Conservation (phyloP, 2,797 vertebrate genomes). For the Parotocinclus haroldoi region DNA sequence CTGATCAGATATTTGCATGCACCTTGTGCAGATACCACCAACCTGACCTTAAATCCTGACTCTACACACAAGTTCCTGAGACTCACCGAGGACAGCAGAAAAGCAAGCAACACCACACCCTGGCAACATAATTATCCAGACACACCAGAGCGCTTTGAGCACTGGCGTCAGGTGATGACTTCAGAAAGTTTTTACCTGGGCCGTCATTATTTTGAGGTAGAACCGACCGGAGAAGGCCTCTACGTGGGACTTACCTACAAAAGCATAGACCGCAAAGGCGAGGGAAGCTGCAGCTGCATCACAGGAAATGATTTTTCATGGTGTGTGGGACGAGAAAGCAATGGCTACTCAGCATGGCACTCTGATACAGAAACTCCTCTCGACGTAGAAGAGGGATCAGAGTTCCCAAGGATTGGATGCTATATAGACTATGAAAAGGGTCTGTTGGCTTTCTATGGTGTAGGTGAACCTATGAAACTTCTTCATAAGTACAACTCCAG, state of each 20-base stretch:
- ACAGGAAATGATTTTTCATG: slow-evolving; percentile 79
- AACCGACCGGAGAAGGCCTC: slow-evolving; percentile 71
- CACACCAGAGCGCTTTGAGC: slow-evolving; percentile 69
- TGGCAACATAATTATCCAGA: slow-evolving; percentile 81
- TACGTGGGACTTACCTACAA: slow-evolving; percentile 78
- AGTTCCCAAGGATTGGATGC: slow-evolving; percentile 68
- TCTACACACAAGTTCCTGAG: slow-evolving; percentile 83
- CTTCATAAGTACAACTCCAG: slow-evolving; percentile 69
- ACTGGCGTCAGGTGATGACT: slow-evolving; percentile 76
- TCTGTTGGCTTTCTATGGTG: slow-evolving; percentile 70
- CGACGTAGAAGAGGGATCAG: slow-evolving; percentile 39
- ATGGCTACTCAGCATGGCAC: slow-evolving; percentile 80
- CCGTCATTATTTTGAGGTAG: slow-evolving; percentile 75
- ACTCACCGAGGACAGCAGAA: slow-evolving; percentile 76
- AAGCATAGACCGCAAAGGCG: slow-evolving; percentile 75
- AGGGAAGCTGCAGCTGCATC: slow-evolving; percentile 75
- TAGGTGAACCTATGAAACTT: slow-evolving; percentile 65
- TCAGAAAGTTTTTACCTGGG: slow-evolving; percentile 79
- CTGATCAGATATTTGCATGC: too few species aligned
- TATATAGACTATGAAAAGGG: slow-evolving; percentile 72
- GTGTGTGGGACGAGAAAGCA: slow-evolving; percentile 77
- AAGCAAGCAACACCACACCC: slow-evolving; percentile 77
- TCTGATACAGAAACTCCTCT: slow-evolving; percentile 70
- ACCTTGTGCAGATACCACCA: slow-evolving; percentile 54
- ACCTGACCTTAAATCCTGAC: slow-evolving; percentile 60